These are phyloP conservation scores for Meiosimyza decipiens DNA, from an alignment of 2,888 invertebrate species.

Conservation along the genomic window DNA sequence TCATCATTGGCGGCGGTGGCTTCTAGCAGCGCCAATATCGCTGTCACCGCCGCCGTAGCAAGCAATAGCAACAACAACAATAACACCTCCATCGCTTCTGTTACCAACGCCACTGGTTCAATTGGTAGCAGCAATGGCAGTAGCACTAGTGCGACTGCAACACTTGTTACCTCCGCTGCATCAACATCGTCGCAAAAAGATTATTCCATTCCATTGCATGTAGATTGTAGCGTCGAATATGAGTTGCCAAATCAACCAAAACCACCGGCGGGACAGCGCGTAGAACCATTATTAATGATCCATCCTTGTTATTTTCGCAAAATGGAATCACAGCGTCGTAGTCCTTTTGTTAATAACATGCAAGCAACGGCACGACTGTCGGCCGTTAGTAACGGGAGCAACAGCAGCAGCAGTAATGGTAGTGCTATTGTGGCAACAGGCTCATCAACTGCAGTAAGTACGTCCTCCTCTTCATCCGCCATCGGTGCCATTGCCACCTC, in stretches of 20 bases:
- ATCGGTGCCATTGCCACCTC: constrained; percentile 60
- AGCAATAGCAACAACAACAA: constrained; percentile 54
- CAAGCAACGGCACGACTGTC: constrained; percentile 71
- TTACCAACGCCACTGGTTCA: constrained; percentile 34
- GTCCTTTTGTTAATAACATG: constrained; percentile 86
- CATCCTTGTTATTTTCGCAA: constrained; percentile 90
- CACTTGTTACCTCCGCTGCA: constrained; percentile 68
- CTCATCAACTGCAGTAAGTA: constrained; percentile 52
- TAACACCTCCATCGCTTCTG: constrained; percentile 29
- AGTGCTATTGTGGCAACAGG: constrained; percentile 40
- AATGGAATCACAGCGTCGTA: constrained; percentile 84
- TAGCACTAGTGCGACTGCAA: constrained; percentile 31
- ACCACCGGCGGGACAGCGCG: constrained; percentile 84
- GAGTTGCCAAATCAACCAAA: constrained; percentile 90
- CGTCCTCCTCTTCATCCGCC: constrained; percentile 22
- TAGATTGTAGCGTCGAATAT: constrained; percentile 92
- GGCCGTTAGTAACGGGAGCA: constrained; percentile 46
- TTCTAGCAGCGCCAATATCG: constrained; percentile 24
- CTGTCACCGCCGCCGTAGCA: constrained; percentile 12
- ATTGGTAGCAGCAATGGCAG: constrained; percentile 31
- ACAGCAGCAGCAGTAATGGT: constrained; percentile 36
- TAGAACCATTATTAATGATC: constrained; percentile 88
- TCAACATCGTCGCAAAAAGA: constrained; percentile 74
- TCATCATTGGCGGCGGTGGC: constrained; percentile 38
- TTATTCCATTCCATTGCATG: constrained; percentile 87